Evolutionary conservation across 53 echinoderm and acorn worm genomes (phyloP), one percentile per base, ranked within the genome.

Genomic region (Arbacia lixula): DNA sequence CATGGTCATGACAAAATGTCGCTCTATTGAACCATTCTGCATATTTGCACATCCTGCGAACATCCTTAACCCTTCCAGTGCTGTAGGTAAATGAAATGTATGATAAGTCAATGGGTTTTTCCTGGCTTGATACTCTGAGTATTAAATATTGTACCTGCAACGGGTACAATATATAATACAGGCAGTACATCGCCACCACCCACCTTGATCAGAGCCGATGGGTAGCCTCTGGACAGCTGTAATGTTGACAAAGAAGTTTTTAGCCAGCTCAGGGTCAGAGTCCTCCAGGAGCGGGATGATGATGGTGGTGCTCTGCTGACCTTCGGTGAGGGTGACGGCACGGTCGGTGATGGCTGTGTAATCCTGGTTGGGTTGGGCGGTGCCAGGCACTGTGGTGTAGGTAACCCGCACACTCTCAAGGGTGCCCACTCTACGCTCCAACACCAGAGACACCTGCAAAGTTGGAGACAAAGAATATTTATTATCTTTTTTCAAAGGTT

Each of bases 181-280:
- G n/a, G n/a, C n/a, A n/a, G n/a, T n/a, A n/a, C n/a, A n/a, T n/a
- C 14, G 14, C 14, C 8, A 46, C 14, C 27, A 41, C 0, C 32
- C 19, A 85, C 66, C 67, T 84, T 67, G 68, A 3, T 68, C 84
- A 32, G 55, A 35, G 28, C 64, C 82, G 30, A 81, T 63, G 2
- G 82, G 82, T n/a, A 95, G 55, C 29, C 89, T 82, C 51, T 85
- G 84, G 8, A 92, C 92, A 37, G 86, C 84, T 10, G 94, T 99
- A 60, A 99, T 92, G 57, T 99, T 95, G 4, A 99, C 94, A 71
- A 72, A 92, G 91, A 99, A 99, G 10, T 83, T 54, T 74, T 99
- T 92, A 39, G 84, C 91, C 38, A 94, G 56, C 76, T 99, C 94
- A 6, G 99, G 99, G 9, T 85, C 65, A 19, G 87, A 55, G 37